Base-by-base conservation (phyloP, 2,113 vertebrate species). In the Glaucidium brasilianum region DNA sequence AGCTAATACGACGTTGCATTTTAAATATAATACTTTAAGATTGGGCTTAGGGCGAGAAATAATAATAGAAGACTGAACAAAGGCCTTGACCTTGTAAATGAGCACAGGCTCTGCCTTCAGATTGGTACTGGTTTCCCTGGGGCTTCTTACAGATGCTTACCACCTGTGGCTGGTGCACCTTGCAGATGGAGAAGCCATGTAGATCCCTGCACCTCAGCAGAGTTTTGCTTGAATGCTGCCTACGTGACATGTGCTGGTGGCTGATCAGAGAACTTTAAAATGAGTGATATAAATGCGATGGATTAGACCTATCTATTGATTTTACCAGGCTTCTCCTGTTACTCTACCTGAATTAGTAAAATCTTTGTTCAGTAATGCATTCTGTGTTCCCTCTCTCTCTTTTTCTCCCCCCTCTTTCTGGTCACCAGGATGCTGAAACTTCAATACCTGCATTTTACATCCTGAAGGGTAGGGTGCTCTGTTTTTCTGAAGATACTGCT, bases 81-180 rank as follows among this genome's bases (percentile, higher is more conserved):
- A 85, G 62, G 34, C 11, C 12, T 16, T 63, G 35, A 43, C 50
- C 55, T 91, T 0, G 0, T 20, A 59, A n/a, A 49, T 0, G 4
- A 47, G 32, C 0, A 0, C 22, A 34, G 56, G 1, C 19, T 82
- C 35, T 91, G 67, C 60, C 17, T n/a, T 84, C 20, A 1, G 2
- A 1, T 59, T 55, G 62, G 10, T 63, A 8, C 47, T 74, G 68
- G n/a, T 4, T 74, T 75, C 45, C 21, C 12, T 69, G 55, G 67
- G 53, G 35, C 58, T 59, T 59, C 45, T 26, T 34, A 9, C 0
- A 3, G 47, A 12, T 50, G 60, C 32, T 6, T 66, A 15, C 56
- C 0, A 1, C 29, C 29, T 21, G 5, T 47, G 47, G 18, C 52
- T 88, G 37, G 11, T 77, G 68, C 27, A 12, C 19, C 34, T 55